Evolutionary conservation across 1,140 invertebrate genomes (phyloP).

Genomic region (Caenorhabditis remanei): DNA sequence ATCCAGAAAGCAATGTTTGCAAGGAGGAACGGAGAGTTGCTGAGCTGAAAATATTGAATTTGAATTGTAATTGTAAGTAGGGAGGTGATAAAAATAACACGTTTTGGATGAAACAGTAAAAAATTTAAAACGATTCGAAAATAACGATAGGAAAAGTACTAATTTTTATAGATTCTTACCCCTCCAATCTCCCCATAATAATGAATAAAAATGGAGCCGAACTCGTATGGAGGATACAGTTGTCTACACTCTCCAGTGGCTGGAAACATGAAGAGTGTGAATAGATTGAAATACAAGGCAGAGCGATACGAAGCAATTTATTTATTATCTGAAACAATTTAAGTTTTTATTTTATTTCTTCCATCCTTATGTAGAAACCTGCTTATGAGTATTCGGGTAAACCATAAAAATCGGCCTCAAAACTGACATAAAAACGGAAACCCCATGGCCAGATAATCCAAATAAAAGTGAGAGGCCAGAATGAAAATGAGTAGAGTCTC

Average conservation of each 20-base stretch:
- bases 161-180: neutral
- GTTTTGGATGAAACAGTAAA: too few species aligned
- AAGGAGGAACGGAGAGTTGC: slow-evolving; percentile 9
- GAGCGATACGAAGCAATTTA: neutral
- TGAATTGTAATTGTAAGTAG: too few species aligned
- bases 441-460: slow-evolving; percentile 42
- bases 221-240: slow-evolving; percentile 35
- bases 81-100: too few species aligned
- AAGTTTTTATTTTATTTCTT: too few species aligned
- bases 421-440: slow-evolving; percentile 40
- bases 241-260: slow-evolving; percentile 36
- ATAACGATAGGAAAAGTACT: too few species aligned
- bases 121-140: too few species aligned
- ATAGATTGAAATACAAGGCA: slow-evolving; percentile 13
- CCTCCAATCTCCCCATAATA: slow-evolving; percentile 30
- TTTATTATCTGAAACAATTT: slow-evolving; percentile 14
- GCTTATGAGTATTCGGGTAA: slow-evolving; percentile 44
- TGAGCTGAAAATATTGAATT: neutral
- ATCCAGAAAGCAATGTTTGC: slow-evolving; percentile 40
- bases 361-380: neutral
- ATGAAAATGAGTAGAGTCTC: slow-evolving; percentile 24
- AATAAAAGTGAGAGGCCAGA: slow-evolving; percentile 27
- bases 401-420: slow-evolving; percentile 2
- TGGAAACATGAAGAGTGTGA: slow-evolving; percentile 43
- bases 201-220: slow-evolving; percentile 27